Base-by-base conservation (phyloP, 2,113 vertebrate genomes). In the Hemichromis elongatus region DNA sequence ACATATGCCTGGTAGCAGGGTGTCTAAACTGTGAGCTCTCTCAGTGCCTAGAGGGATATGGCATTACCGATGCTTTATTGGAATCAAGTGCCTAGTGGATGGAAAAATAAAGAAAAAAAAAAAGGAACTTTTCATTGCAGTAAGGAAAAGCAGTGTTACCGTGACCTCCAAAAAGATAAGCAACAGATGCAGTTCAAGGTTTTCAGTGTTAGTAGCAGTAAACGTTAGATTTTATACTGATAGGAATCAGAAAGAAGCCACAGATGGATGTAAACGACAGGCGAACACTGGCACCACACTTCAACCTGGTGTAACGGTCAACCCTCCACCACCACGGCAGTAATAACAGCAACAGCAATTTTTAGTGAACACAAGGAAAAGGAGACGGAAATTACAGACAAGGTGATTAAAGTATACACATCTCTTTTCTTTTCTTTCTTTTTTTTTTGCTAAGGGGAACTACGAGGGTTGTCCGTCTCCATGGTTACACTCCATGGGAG, bases 391-490 rank as follows among this genome's bases (percentile, higher is more conserved):
- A 79, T 83, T 28, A 88, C 79, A 87, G 83, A 93, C 77, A 88
- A 88, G 79, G 81, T 82, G 82, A 87, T 93, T 93, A 92, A 85
- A 84, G 81, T 70, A 26, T 57, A 54, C 66, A 90, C 57, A 68
- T 70, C 53, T 86, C 70, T 83, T 85, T 37, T 66, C 33, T 37
- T 63, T 63, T 63, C 7, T 3, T 37, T n/a, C 37, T 26, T 13
- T 3, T 55, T 59, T 24, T 26, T 45, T 83, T 81, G 82, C 68
- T 84, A 80, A 85, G 75, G 82, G 85, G 85, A 80, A 85, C 84
- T 83, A 92, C 56, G 90, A 97, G 97, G 97, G 97, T 98, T 98
- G 97, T 97, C 97, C 97, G 96, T 98, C 97, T 97, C 97, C 97
- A 98, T 97, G 97, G 97, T 93, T 94, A 95, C 94, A 94, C 93